A percentile compares a stretch with the other conserved stretches of the same genome.
Conservation (phyloP, 2,888 invertebrate genomes). For the Agapostemon virescens region DNA sequence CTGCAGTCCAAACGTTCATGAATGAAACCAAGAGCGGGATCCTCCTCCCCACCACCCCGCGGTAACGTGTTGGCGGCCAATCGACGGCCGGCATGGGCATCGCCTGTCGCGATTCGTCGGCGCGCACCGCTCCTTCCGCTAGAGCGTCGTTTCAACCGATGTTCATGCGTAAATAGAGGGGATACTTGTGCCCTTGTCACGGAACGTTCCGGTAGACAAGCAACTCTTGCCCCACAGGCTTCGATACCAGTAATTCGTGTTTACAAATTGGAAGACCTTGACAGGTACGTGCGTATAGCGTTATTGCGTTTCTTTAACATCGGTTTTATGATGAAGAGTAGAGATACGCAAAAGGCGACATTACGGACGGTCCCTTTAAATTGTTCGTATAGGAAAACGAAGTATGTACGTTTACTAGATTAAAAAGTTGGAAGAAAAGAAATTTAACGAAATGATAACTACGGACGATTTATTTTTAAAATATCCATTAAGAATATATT, state of each 20-base stretch:
- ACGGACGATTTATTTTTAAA: too few species aligned
- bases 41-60: conserved; percentile 35
- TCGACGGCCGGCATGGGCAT: neutral
- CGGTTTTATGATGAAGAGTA: too few species aligned
- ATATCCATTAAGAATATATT: too few species aligned
- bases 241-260: neutral
- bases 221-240: neutral
- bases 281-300: too few species aligned
- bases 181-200: neutral
- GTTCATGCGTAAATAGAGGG: conserved; percentile 18
- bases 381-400: too few species aligned
- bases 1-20: conserved; percentile 76
- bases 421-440: too few species aligned
- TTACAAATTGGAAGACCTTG: neutral
- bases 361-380: too few species aligned
- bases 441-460: too few species aligned
- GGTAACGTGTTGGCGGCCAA: conserved; percentile 27
- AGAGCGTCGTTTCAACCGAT: neutral
- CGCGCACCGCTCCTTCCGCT: conserved; percentile 9
- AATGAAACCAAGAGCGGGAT: conserved; percentile 77
- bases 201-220: neutral
- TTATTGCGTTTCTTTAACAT: too few species aligned
- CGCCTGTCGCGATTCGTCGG: conserved; percentile 20
- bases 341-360: too few species aligned
- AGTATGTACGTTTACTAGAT: too few species aligned